Evolutionary conservation across 2,797 vertebrate genomes (phyloP).

Genomic region (Ptychadena robeensis): DNA sequence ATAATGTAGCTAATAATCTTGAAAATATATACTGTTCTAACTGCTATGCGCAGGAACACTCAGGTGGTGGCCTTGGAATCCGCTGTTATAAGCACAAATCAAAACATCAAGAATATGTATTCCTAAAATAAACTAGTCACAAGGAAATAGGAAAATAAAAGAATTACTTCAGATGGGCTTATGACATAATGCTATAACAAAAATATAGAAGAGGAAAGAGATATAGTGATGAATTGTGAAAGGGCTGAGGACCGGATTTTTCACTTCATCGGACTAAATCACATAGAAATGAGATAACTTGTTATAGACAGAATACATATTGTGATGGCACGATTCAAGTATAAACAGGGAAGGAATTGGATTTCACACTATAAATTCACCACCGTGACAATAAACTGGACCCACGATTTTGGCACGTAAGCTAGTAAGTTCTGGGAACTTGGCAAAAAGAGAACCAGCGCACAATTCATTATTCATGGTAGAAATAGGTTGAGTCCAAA

Average conservation of each 20-base stretch:
- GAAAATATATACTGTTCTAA: neutral
- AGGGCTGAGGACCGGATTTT: neutral
- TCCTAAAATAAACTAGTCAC: neutral
- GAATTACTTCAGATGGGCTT: neutral
- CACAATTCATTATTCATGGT: conserved; percentile 39
- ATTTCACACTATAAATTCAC: conserved; percentile 39
- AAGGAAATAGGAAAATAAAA: neutral
- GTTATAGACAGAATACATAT: conserved; percentile 11
- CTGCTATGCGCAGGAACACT: no score
- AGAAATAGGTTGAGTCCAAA: conserved; percentile 15
- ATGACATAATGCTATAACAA: neutral
- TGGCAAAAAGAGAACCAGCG: conserved; percentile 27
- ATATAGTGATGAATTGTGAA: neutral
- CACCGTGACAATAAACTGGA: conserved; percentile 33
- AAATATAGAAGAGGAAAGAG: neutral
- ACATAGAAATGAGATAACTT: conserved; percentile 1
- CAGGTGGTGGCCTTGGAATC: neutral
- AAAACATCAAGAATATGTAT: no score
- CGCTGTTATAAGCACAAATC: no score
- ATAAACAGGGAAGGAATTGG: conserved; percentile 12
- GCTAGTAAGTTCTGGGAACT: conserved; percentile 50
- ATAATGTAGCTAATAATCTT: neutral
- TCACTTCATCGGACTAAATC: neutral
- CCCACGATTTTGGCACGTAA: conserved; percentile 42
- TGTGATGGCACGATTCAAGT: conserved; percentile 16